Base-by-base conservation (phyloP, 2,888 invertebrate genomes). In the Drosophila prostipennis region DNA sequence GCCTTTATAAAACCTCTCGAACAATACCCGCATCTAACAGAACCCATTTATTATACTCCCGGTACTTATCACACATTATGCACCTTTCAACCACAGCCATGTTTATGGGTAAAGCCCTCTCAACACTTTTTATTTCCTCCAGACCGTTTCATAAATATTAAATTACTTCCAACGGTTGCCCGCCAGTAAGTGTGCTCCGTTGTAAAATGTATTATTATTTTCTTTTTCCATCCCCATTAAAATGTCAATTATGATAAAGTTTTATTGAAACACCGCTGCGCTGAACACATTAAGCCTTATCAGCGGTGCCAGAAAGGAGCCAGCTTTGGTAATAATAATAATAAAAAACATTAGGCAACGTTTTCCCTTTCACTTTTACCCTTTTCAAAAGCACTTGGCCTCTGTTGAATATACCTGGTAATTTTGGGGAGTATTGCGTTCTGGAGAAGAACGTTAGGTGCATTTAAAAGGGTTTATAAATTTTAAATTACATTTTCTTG, bases 231-330 rank as follows among this genome's bases (percentile, higher is more conserved):
- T 40, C 67, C 46, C 82, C 82, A 87, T 84, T 84, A 84, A 87
- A 84, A 80, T 81, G 84, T 87, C 84, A 84, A 84, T 84, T 85
- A 84, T 84, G 84, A 84, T 87, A 80, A 87, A 87, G 80, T 85
- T 87, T 84, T 85, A 87, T 84, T 80, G 82, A 74, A 82, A 84
- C 82, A 79, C 82, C 85, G 80, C 29, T 72, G 70, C 81, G 52
- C 40, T 46, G 52, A 68, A 36, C 58, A 77, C 87, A 84, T 87
- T 87, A 84, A 56, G 61, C 77, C 87, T 84, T 84, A 87, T 84
- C 84, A 81, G 60, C 68, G 63, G 45, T 52, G 59, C 71, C 84
- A 83, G 74, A 48, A 53, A 48, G 71, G 56, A 52, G 54, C 43
- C 36, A 34, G 46, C 39, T 40, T 54, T 10, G 32, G 87, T 76